Evolutionary conservation across 2,888 invertebrate genomes (phyloP).

Genomic region (Abrostola tripartita): DNA sequence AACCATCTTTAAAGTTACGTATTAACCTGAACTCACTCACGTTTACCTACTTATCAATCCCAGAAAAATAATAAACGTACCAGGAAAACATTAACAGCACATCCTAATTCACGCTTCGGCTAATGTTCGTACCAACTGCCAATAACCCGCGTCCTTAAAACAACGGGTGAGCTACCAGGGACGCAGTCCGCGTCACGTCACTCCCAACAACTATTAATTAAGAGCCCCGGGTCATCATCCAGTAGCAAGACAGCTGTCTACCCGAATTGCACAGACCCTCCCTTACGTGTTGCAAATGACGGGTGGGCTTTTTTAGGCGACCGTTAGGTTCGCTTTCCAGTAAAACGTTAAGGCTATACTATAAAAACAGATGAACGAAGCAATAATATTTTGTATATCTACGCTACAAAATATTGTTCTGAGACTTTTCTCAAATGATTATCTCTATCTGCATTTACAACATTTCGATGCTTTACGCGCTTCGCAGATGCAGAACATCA

Average conservation of each 20-base stretch:
- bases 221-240: conserved; percentile 79
- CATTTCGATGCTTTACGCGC: no score
- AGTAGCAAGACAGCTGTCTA: conserved; percentile 79
- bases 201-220: conserved; percentile 81
- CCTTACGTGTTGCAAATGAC: conserved; percentile 68
- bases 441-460: no score
- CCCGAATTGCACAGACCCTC: conserved; percentile 60
- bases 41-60: no score
- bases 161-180: conserved; percentile 33
- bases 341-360: neutral
- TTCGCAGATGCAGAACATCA: no score
- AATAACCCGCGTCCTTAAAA: conserved; percentile 28
- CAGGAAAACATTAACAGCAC: neutral
- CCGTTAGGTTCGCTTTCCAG: conserved; percentile 34
- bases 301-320: conserved; percentile 64
- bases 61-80: neutral
- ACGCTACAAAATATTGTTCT: no score
- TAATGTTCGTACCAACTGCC: conserved; percentile 25
- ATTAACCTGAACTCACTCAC: no score
- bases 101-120: neutral
- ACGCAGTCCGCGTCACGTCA: conserved; percentile 60
- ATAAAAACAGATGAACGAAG: no score
- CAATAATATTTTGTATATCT: no score
- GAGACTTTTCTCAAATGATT: no score
- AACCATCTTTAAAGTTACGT: no score